phyloP scores from a whole-genome alignment of 2,888 invertebrate species.

The Oscheius sp. region DNA sequence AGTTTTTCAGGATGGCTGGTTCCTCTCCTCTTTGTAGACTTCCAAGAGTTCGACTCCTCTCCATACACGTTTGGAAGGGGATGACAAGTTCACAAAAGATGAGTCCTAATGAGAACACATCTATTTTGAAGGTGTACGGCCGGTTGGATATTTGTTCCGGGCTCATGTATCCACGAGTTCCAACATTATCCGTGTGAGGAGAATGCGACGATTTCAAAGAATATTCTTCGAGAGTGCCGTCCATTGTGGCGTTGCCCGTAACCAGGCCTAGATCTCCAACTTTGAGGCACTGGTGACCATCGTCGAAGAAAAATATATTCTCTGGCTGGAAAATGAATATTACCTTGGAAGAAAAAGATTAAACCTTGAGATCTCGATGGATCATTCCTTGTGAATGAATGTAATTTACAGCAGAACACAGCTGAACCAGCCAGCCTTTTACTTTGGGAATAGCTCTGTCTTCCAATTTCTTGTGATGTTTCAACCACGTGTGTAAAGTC shows the following conservation, averaged over 20 bases:
- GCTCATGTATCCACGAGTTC: constrained; percentile 96
- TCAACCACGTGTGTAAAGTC: constrained; percentile 90
- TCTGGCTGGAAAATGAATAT: constrained; percentile 80
- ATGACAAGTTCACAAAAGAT: constrained; percentile 92
- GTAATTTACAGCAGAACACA: constrained; percentile 93
- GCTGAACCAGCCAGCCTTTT: constrained; percentile 82
- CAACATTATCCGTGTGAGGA: constrained; percentile 78
- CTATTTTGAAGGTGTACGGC: constrained; percentile 76
- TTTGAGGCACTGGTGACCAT: constrained; percentile 82
- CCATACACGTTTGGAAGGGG: constrained; percentile 90
- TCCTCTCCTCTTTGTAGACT: constrained; percentile 42
- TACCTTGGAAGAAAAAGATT: background rate
- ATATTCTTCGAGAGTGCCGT: constrained; percentile 15
- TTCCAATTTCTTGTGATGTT: constrained; percentile 27
- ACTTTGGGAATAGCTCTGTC: constrained; percentile 39
- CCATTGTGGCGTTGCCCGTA: constrained; percentile 76
- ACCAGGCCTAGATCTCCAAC: constrained; percentile 99
- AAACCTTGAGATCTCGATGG: constrained; percentile 77
- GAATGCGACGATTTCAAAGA: constrained; percentile 24
- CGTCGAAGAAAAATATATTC: constrained; percentile 91
- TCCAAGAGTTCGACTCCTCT: constrained; percentile 77
- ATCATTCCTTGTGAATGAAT: constrained; percentile 91
- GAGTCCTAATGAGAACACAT: constrained; percentile 78
- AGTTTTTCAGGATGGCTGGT: constrained; percentile 41
- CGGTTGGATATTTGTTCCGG: constrained; percentile 83